A percentile compares a stretch with the other conserved stretches of the same genome.
Conservation (phyloP, 2,888 invertebrate genomes). For the Chloroclystis v-ata region DNA sequence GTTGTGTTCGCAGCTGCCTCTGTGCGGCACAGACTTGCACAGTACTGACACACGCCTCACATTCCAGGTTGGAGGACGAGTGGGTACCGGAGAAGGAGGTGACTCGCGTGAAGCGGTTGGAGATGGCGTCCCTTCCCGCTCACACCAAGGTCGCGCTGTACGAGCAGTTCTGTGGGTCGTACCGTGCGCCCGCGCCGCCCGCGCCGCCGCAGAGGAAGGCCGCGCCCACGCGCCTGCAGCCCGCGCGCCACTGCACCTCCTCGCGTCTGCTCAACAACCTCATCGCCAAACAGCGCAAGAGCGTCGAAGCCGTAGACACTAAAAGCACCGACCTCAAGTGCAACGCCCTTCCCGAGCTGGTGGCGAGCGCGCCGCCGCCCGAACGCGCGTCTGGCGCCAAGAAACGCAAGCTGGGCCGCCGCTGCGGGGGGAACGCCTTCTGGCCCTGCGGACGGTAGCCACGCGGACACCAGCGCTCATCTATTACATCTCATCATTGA, state of each 20-base stretch:
- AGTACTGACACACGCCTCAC: not conserved
- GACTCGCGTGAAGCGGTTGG: constrained; percentile 79
- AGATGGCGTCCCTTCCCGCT: constrained; percentile 72
- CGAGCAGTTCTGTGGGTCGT: constrained; percentile 71
- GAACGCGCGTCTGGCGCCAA: constrained; percentile 68
- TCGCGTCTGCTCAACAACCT: constrained; percentile 54
- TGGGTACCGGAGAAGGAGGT: constrained; percentile 89
- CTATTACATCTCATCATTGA: constrained; percentile 9
- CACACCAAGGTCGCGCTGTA: constrained; percentile 72
- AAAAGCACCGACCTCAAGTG: constrained; percentile 30
- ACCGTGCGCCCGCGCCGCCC: constrained; percentile 33
- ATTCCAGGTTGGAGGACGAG: constrained; percentile 87
- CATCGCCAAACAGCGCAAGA: constrained; percentile 45
- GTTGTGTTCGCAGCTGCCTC: constrained; percentile 66
- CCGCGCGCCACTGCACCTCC: constrained; percentile 49
- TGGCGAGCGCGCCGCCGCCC: no score
- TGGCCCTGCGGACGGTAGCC: constrained; percentile 70
- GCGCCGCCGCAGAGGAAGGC: constrained; percentile 16
- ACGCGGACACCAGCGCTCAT: constrained; percentile 7
- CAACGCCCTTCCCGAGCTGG: constrained; percentile 39
- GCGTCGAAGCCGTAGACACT: constrained; percentile 12
- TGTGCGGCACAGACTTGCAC: constrained; percentile 52
- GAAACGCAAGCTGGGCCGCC: constrained; percentile 65
- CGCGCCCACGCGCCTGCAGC: constrained; percentile 32
- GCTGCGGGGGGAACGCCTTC: constrained; percentile 64